phyloP scores from a whole-genome alignment of 2,888 invertebrate genomes.

The Melanophora roralis region DNA sequence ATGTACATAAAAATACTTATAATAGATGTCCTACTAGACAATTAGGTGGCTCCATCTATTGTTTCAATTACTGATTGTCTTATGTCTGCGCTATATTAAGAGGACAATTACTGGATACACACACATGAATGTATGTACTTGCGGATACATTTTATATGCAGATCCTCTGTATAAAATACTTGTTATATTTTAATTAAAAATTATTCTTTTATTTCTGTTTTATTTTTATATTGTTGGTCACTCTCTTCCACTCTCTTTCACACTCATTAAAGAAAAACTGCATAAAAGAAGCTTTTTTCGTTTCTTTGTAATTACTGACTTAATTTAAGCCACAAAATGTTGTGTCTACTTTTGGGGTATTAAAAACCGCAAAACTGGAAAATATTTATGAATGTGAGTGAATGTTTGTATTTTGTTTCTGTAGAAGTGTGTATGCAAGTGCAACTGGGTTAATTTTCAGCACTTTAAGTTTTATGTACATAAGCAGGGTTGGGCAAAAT shows the following conservation, averaged over 20 bases:
- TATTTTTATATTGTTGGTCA: neutral
- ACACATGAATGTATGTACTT: too few species aligned
- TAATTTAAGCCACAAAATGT: slow-evolving; percentile 44
- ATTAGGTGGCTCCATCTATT: too few species aligned
- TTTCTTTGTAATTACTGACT: slow-evolving; percentile 50
- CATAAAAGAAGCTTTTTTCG: slow-evolving; percentile 9
- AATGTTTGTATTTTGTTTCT: neutral
- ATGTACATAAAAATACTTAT: too few species aligned
- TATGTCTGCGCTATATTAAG: too few species aligned
- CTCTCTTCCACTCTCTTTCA: neutral
- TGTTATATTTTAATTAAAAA: slow-evolving; percentile 49
- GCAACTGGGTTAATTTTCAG: slow-evolving; percentile 54
- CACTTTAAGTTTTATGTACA: too few species aligned
- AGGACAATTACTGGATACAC: too few species aligned
- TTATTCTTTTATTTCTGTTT: slow-evolving; percentile 18
- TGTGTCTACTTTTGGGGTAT: slow-evolving; percentile 20
- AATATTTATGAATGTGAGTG: slow-evolving; percentile 25
- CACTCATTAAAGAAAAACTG: slow-evolving; percentile 23
- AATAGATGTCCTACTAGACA: too few species aligned
- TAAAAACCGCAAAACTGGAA: slow-evolving; percentile 39
- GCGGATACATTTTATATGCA: neutral
- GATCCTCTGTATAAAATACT: neutral
- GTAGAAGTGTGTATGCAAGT: neutral
- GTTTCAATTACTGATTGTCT: too few species aligned
- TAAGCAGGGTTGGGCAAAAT: too few species aligned